A percentile compares a stretch with the other conserved stretches of the same genome.
Conservation (phyloP, 1,140 invertebrate genomes). For the Drosophila pachea region DNA sequence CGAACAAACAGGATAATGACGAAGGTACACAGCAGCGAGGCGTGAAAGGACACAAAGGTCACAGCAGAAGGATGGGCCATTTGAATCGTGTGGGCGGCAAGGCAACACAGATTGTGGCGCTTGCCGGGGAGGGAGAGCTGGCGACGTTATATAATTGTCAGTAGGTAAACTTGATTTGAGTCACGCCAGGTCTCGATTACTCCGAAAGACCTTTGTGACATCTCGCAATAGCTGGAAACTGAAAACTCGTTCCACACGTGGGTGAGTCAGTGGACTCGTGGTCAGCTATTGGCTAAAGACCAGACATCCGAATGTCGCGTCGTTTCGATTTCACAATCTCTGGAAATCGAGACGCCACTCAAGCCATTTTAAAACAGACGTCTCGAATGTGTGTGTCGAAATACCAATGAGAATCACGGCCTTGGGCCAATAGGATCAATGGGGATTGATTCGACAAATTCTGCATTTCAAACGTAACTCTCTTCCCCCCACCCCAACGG, state of each 20-base stretch:
- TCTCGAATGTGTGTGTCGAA: constrained; percentile 16
- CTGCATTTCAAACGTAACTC: too few relatives aligned
- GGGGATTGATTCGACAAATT: too few relatives aligned
- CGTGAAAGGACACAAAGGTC: constrained; percentile 40
- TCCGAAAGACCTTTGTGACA: constrained; percentile 31
- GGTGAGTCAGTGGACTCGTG: constrained; percentile 51
- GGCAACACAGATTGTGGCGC: background rate
- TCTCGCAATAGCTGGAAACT: constrained; percentile 46
- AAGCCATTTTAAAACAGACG: constrained; percentile 9
- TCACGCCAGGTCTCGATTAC: constrained; percentile 49
- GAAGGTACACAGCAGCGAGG: constrained; percentile 22
- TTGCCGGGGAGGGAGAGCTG: too few relatives aligned
- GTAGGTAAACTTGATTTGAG: constrained; percentile 28
- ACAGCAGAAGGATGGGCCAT: background rate
- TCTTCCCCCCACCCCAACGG: too few relatives aligned
- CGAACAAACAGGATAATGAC: constrained; percentile 57
- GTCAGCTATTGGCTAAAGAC: constrained; percentile 18
- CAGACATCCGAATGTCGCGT: constrained; percentile 23
- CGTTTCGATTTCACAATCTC: constrained; percentile 61
- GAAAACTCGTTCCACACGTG: constrained; percentile 58
- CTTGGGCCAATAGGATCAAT: too few relatives aligned
- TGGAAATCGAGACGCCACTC: constrained; percentile 45
- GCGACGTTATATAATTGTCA: constrained; percentile 29
- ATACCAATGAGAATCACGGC: background rate
- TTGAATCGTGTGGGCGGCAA: background rate